These are phyloP conservation scores for Aphelenchoides fujianensis DNA, from an alignment of 1,140 invertebrate species.

Conservation along the genomic window DNA sequence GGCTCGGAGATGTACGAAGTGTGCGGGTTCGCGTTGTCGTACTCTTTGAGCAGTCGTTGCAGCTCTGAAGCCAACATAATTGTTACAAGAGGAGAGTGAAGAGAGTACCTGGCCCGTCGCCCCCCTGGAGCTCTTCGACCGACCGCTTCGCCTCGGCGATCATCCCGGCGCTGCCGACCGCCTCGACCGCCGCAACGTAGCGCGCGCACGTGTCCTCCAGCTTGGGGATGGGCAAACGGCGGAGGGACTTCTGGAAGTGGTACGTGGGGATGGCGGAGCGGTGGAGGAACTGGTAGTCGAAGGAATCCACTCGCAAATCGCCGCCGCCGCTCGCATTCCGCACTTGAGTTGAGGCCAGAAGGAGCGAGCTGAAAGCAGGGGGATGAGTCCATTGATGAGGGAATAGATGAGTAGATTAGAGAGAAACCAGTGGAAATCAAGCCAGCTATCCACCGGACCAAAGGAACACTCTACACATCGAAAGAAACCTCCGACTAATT, in stretches of 20 bases:
- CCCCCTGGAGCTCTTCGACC: constrained; percentile 71
- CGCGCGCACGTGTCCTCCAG: constrained; percentile 77
- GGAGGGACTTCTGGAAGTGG: constrained; percentile 86
- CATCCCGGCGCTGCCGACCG: constrained; percentile 68
- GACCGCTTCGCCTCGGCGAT: constrained; percentile 71
- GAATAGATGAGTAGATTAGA: too few species aligned
- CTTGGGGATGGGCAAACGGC: constrained; percentile 83
- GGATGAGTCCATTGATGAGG: too few species aligned
- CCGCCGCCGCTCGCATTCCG: too few species aligned
- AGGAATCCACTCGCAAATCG: too few species aligned
- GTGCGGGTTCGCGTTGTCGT: constrained; percentile 77
- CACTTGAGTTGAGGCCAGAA: too few species aligned
- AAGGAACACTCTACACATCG: too few species aligned
- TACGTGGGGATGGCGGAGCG: constrained; percentile 76
- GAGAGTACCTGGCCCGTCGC: constrained; percentile 68
- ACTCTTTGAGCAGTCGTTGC: constrained; percentile 72
- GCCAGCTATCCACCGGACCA: too few species aligned
- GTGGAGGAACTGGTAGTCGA: constrained; percentile 72
- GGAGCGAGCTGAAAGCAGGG: too few species aligned
- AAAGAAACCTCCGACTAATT: too few species aligned
- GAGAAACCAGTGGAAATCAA: too few species aligned
- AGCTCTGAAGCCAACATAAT: too few species aligned
- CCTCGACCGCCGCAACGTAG: constrained; percentile 79
- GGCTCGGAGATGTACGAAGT: constrained; percentile 85
- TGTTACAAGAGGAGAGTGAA: constrained; percentile 19